Evolutionary conservation across 2,113 vertebrate species (phyloP), one percentile per base, ranked within the genome.

Genomic region (Caretta caretta): DNA sequence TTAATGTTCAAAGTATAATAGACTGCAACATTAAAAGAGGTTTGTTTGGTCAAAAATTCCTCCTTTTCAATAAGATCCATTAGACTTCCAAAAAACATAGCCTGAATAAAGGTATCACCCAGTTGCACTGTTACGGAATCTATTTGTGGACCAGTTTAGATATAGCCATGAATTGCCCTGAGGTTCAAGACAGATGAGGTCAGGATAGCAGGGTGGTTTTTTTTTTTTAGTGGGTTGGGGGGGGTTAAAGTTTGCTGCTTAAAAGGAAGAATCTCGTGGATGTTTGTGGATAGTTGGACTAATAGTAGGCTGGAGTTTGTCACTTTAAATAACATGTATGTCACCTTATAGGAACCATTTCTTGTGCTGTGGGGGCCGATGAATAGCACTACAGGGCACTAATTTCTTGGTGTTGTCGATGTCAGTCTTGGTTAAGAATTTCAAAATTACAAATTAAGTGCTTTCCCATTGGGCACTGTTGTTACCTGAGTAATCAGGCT

Each of bases 11-110:
- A 29, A 57, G 65, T 80, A 5, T 59, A 84, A 91, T 20, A 20
- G 6, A 94, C 89, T 8, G n/a, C 31, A 93, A 83, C 22, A 69
- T 31, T 87, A 38, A 93, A 83, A 93, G 54, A 93, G 95, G 91
- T 46, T 8, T 48, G 53, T 42, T 72, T 10, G 4, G 89, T 54
- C 31, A 86, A 87, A 50, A 72, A 88, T 24, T 90, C 49, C 78
- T 80, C 16, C 38, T 46, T 57, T 88, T 83, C 81, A 46, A 54
- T 3, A 42, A 62, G 93, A 88, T 9, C 10, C 46, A 51, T 10
- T 25, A 89, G 22, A 80, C 6, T 48, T 24, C 13, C 27, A 19
- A 84, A 92, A 86, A 51, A 80, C 80, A 42, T 42, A n/a, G n/a
- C n/a, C n/a, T n/a, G n/a, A n/a, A n/a, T n/a, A n/a, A n/a, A n/a